Evolutionary conservation across 2,113 vertebrate genomes (phyloP).

Genomic region (Lepidothrix coronata): DNA sequence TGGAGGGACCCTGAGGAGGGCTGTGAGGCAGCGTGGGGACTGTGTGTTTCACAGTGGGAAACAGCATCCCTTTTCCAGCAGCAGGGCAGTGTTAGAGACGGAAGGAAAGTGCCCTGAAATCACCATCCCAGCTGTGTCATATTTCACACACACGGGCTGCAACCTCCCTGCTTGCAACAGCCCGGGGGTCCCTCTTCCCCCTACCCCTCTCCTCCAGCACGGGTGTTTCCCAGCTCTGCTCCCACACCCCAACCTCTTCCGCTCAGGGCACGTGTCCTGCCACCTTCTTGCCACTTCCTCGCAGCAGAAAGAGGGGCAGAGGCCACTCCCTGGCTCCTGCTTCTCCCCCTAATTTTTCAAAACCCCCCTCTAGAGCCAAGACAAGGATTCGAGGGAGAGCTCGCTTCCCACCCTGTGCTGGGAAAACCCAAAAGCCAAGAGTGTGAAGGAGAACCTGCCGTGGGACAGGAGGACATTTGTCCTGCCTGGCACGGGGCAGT

Average conservation of each 20-base stretch:
- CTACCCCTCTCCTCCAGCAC: fast-evolving
- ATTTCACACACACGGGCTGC: fast-evolving
- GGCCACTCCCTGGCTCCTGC: not conserved
- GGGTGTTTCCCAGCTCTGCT: not conserved
- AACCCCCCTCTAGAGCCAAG: fast-evolving
- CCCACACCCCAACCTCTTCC: not conserved
- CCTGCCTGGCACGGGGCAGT: fast-evolving
- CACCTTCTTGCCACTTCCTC: not conserved
- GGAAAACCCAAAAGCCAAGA: not conserved
- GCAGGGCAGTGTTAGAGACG: not conserved
- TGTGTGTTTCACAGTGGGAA: fast-evolving
- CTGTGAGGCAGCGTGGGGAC: fast-evolving
- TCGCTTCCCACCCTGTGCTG: fast-evolving
- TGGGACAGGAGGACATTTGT: fast-evolving
- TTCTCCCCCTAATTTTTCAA: fast-evolving
- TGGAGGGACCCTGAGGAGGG: fast-evolving
- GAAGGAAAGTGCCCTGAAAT: not conserved
- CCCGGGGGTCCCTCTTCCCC: not conserved
- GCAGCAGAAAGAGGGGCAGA: fast-evolving
- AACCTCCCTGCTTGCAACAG: not conserved
- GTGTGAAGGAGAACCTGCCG: fast-evolving
- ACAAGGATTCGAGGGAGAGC: fast-evolving
- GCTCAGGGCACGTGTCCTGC: fast-evolving
- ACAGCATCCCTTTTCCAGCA: not conserved
- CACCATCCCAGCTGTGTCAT: too few relatives aligned